Evolutionary conservation across 2,113 vertebrate species (phyloP).

Genomic region (Physeter macrocephalus): DNA sequence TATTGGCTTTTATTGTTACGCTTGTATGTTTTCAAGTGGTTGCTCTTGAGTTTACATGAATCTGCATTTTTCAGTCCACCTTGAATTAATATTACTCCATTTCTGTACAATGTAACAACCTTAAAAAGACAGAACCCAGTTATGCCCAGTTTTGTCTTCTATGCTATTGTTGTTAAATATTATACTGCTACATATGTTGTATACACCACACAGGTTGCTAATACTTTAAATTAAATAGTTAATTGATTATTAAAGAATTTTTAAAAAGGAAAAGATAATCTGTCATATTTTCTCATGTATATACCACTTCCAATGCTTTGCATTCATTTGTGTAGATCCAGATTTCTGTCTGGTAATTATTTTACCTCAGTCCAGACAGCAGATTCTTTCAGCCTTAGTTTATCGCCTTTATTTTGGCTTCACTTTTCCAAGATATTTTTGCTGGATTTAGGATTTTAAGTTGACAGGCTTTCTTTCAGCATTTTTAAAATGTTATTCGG

Average conservation of each 20-base stretch:
- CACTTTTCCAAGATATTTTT: not conserved
- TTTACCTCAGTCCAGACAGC: not conserved
- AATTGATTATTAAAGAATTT: not conserved
- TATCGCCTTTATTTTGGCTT: not conserved
- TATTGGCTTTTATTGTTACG: not conserved
- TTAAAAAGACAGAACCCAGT: not conserved
- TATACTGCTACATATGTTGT: not conserved
- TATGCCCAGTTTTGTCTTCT: not conserved
- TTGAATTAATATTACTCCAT: not conserved
- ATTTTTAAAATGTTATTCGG: fast-evolving
- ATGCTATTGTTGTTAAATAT: not conserved
- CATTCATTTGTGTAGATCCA: not conserved
- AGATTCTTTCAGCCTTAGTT: not conserved
- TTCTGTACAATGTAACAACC: not conserved
- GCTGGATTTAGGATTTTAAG: not conserved
- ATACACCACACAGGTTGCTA: not conserved
- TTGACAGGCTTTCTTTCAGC: not conserved
- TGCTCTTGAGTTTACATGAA: not conserved
- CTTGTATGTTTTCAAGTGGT: not conserved
- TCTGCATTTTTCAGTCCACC: not conserved
- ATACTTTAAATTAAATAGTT: not conserved
- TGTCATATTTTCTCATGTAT: not conserved
- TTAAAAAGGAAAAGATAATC: not conserved
- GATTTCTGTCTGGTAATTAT: not conserved
- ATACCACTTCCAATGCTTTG: not conserved